Conservation (phyloP, 2,113 vertebrate genomes). For the Ardeotis arabs region DNA sequence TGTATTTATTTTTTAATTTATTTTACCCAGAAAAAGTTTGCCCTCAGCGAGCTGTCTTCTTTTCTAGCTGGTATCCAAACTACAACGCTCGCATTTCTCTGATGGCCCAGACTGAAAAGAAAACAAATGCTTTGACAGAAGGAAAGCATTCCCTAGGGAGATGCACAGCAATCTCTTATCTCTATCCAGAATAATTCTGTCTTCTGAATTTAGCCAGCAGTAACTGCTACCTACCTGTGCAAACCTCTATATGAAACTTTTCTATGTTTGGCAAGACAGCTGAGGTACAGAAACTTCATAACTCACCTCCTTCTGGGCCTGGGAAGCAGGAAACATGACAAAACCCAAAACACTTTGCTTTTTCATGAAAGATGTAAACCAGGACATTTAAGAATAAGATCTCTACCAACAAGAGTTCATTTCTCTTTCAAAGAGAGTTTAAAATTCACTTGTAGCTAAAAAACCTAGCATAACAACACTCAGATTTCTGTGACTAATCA, state of each 20-base stretch:
- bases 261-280: not conserved
- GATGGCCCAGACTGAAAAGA: not conserved
- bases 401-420: not conserved
- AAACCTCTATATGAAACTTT: not conserved
- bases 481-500: not conserved
- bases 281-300: not conserved
- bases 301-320: not conserved
- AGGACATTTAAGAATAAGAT: not conserved
- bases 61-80: not conserved
- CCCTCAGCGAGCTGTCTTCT: accelerated
- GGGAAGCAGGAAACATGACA: not conserved
- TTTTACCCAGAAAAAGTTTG: not conserved
- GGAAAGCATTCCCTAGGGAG: not conserved
- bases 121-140: not conserved
- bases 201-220: not conserved
- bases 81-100: not conserved
- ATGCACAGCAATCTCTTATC: not conserved
- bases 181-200: not conserved
- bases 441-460: not conserved
- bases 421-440: not conserved
- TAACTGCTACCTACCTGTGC: not conserved
- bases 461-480: not conserved
- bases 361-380: not conserved
- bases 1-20: accelerated
- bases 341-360: not conserved